A percentile compares a stretch with the other conserved stretches of the same genome.
These are phyloP conservation scores for Camponotus floridanus DNA, from an alignment of 1,140 invertebrate genomes.

Conservation along the genomic window DNA sequence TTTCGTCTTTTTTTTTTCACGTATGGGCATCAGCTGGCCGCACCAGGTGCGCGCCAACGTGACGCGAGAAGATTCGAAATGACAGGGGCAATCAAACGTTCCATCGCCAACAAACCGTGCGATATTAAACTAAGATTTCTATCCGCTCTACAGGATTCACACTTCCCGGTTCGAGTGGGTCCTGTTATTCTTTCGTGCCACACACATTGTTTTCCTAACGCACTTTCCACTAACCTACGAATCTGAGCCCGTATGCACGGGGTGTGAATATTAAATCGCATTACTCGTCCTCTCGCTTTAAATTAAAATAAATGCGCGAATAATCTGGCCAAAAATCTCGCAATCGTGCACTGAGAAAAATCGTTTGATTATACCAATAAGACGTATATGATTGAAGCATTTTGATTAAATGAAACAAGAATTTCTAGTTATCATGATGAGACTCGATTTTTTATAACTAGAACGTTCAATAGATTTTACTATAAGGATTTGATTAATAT, in stretches of 20 bases:
- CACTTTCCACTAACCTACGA: not conserved
- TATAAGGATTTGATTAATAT: too few species aligned
- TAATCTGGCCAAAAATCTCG: not conserved
- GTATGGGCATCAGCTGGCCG: not conserved
- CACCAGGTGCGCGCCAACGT: not conserved
- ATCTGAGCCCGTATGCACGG: not conserved
- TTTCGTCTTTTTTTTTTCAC: not conserved
- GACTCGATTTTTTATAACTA: too few species aligned
- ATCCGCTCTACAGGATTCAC: not conserved
- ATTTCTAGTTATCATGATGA: too few species aligned
- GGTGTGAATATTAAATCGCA: constrained; percentile 48
- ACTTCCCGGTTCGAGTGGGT: not conserved
- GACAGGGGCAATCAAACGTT: constrained; percentile 16
- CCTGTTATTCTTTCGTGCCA: constrained; percentile 18
- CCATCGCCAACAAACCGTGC: constrained; percentile 3
- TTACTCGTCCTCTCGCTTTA: not conserved
- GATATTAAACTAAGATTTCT: constrained; percentile 55
- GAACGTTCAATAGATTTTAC: too few species aligned
- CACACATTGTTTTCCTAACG: constrained; percentile 37
- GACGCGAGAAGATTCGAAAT: constrained; percentile 30
- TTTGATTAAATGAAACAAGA: too few species aligned
- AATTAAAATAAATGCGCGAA: constrained; percentile 22
- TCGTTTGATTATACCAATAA: too few species aligned
- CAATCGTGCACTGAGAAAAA: too few species aligned
- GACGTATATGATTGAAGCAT: too few species aligned